Percentiles rank a stretch among this genome's conserved stretches.
These are phyloP conservation scores for Pocillopora meandrina DNA, from an alignment of 92 coral and sea anemone species.

Conservation along the genomic window DNA sequence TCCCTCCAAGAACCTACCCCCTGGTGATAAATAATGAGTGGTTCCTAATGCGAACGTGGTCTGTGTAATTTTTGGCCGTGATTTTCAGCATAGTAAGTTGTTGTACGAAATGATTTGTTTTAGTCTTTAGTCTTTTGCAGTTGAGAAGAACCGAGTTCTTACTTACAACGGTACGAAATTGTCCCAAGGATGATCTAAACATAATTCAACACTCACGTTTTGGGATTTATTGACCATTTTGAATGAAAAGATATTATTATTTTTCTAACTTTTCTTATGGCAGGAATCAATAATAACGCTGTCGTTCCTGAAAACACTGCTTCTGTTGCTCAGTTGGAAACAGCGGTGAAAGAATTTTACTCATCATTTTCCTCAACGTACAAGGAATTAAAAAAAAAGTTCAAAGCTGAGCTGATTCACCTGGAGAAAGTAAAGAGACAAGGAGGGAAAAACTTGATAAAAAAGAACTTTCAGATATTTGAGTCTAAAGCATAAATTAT, in stretches of 20 bases:
- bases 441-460: not conserved
- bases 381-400: constrained; percentile 22
- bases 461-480: not conserved
- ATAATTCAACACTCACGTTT: no score
- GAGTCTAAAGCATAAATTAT: constrained; percentile 1
- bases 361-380: constrained; percentile 16
- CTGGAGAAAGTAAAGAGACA: constrained; percentile 19
- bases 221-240: not conserved
- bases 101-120: no score
- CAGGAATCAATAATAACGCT: constrained; percentile 9
- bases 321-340: not conserved
- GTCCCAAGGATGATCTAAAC: no score
- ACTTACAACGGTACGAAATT: no score
- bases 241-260: not conserved
- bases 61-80: no score
- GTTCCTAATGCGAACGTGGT: no score
- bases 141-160: no score
- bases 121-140: no score
- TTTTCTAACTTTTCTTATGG: not conserved
- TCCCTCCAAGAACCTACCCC: no score
- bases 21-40: no score
- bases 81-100: no score
- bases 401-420: constrained; percentile 16
- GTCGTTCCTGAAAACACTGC: not conserved
- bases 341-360: constrained; percentile 32